A percentile compares a stretch with the other conserved stretches of the same genome.
These are phyloP conservation scores for Limenitis camilla DNA, from an alignment of 2,888 invertebrate genomes.

Conservation along the genomic window DNA sequence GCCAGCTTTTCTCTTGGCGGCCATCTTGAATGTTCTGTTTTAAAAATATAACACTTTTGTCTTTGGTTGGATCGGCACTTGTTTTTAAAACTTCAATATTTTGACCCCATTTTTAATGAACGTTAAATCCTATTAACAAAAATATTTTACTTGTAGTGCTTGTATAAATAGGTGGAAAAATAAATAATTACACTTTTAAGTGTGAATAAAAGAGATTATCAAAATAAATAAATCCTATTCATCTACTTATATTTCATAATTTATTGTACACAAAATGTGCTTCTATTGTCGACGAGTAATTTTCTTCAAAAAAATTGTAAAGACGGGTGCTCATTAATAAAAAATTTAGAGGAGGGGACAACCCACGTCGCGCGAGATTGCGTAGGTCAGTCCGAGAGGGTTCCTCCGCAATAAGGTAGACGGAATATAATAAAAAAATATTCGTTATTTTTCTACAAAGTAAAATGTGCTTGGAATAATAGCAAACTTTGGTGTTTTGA, in stretches of 20 bases:
- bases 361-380: constrained; percentile 25
- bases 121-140: neutral
- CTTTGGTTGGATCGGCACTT: constrained; percentile 48
- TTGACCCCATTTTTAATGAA: constrained; percentile 43
- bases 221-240: no score
- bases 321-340: constrained; percentile 19
- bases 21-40: constrained; percentile 70
- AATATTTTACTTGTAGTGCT: constrained; percentile 4
- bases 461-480: no score
- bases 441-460: no score
- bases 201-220: no score
- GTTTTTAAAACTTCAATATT: constrained; percentile 41
- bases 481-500: no score
- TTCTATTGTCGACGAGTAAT: no score
- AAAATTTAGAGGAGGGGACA: constrained; percentile 20
- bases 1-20: constrained; percentile 83
- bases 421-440: neutral
- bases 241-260: no score
- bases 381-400: constrained; percentile 29
- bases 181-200: no score
- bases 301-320: no score
- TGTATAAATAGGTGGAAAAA: neutral
- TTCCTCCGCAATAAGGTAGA: constrained; percentile 4
- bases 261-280: no score
- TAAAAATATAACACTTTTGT: constrained; percentile 57